Conservation (phyloP, 2,113 vertebrate genomes). For the Emydocephalus ijimae region DNA sequence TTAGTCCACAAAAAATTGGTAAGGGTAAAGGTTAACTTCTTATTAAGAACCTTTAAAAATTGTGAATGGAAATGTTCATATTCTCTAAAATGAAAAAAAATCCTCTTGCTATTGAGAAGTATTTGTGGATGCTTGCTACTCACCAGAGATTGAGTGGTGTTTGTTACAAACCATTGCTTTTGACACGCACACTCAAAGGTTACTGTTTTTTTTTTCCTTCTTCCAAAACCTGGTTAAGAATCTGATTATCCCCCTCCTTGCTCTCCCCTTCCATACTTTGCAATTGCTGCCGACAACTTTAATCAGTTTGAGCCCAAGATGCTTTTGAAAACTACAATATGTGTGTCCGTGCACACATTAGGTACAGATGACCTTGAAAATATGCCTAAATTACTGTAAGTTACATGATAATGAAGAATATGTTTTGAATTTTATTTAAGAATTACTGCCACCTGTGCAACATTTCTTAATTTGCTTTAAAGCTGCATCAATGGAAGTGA, state of each 20-base stretch:
- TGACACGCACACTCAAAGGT: neutral
- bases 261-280: neutral
- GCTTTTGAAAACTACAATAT: neutral
- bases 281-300: neutral
- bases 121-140: neutral
- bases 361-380: neutral
- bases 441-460: neutral
- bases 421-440: neutral
- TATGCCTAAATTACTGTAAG: neutral
- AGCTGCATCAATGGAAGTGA: neutral
- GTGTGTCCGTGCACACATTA: neutral
- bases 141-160: neutral
- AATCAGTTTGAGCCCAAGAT: neutral
- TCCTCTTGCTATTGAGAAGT: neutral
- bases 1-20: neutral
- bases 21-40: neutral
- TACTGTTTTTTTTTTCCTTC: neutral
- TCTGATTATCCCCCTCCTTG: neutral
- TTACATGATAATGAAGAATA: neutral
- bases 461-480: neutral
- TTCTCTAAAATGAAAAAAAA: neutral
- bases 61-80: neutral
- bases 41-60: neutral
- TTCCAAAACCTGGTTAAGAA: neutral
- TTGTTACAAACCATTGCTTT: neutral